A percentile compares a stretch with the other conserved stretches of the same genome.
These are phyloP conservation scores for Phyllotreta striolata DNA, from an alignment of 2,888 invertebrate species.

Conservation along the genomic window DNA sequence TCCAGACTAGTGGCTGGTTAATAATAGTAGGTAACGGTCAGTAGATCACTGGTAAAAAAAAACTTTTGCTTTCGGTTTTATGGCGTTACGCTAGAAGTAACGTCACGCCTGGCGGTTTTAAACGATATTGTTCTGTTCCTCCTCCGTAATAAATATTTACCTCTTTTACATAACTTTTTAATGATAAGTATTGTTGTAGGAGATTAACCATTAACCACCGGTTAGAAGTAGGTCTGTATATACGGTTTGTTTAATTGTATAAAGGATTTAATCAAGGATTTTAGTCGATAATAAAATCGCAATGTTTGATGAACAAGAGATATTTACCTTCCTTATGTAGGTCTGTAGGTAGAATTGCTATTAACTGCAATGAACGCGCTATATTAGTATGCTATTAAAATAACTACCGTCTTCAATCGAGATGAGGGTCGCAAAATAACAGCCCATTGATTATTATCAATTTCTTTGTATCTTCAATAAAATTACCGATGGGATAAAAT, in stretches of 20 bases:
- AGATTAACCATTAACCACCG: conserved; percentile 15
- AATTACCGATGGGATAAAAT: neutral
- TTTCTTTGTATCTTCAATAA: conserved; percentile 10
- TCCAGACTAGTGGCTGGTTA: neutral
- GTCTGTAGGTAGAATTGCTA: no score
- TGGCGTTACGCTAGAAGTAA: conserved; percentile 27
- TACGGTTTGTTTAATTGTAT: conserved; percentile 1
- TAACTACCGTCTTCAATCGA: conserved; percentile 3
- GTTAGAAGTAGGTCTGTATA: conserved; percentile 8
- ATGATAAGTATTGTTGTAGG: conserved; percentile 13
- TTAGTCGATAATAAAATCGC: no score
- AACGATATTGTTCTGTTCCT: conserved; percentile 19
- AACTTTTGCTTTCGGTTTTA: conserved; percentile 25
- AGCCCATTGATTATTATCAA: neutral
- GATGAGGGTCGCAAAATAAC: conserved; percentile 9
- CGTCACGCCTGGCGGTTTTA: conserved; percentile 19
- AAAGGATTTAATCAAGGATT: no score
- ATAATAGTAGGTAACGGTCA: conserved; percentile 13
- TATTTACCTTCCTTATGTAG: no score
- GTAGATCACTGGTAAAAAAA: conserved; percentile 10
- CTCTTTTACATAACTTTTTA: conserved; percentile 26
- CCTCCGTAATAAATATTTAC: conserved; percentile 19
- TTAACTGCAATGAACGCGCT: no score
- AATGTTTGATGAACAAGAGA: no score
- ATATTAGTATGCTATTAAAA: neutral